A percentile compares a stretch with the other conserved stretches of the same genome.
Conservation (phyloP, 2,888 invertebrate species). For the Dasypolia templi region DNA sequence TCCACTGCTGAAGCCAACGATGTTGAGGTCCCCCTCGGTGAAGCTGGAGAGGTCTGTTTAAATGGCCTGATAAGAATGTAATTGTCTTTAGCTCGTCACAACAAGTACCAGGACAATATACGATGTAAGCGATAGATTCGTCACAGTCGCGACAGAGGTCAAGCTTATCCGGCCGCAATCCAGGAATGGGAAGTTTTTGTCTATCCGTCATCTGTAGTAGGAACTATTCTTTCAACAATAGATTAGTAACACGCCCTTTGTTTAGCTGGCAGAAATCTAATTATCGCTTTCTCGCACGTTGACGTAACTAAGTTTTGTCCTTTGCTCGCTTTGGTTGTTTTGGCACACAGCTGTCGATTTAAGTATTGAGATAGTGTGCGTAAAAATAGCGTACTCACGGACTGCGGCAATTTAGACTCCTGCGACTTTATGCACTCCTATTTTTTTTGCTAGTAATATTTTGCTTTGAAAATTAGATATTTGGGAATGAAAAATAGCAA, state of each 20-base stretch:
- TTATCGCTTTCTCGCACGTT: background rate
- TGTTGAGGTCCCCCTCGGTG: too few species aligned
- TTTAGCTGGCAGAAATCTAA: background rate
- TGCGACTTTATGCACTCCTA: too few species aligned
- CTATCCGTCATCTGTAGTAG: background rate
- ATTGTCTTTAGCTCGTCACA: background rate
- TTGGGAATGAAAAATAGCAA: too few species aligned
- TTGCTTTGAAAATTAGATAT: too few species aligned
- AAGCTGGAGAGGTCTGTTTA: too few species aligned
- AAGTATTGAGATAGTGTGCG: too few species aligned
- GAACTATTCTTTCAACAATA: background rate
- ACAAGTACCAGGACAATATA: background rate
- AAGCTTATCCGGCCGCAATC: constrained; percentile 1
- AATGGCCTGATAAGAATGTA: too few species aligned
- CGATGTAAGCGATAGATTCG: background rate
- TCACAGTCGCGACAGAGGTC: too few species aligned
- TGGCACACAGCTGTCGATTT: background rate
- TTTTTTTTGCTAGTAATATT: too few species aligned
- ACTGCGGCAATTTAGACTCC: too few species aligned
- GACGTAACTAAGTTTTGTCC: background rate
- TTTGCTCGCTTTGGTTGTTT: background rate
- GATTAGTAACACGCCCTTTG: background rate
- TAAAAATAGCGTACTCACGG: too few species aligned
- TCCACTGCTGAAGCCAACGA: too few species aligned
- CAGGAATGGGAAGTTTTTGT: background rate